Conservation (phyloP, 2,797 vertebrate species). For the Rhinella marina region DNA sequence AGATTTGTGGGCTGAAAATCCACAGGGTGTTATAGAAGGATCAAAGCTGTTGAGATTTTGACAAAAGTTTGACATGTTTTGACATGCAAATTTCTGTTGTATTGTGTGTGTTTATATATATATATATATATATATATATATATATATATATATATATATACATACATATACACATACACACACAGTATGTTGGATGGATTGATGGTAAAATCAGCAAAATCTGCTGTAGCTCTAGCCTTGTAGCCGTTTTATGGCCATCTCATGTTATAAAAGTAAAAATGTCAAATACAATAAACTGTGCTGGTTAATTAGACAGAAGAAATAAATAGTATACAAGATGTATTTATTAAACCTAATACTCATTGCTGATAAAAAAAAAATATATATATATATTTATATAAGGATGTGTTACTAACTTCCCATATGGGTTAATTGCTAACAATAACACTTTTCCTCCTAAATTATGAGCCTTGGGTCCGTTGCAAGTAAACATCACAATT, state of each 20-base stretch:
- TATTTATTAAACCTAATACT: conserved; percentile 32
- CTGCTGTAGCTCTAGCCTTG: neutral
- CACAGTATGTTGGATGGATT: too few species aligned
- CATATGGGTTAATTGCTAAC: conserved; percentile 32
- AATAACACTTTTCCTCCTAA: conserved; percentile 28
- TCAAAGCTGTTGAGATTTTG: too few species aligned
- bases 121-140: too few species aligned
- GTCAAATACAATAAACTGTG: conserved; percentile 14
- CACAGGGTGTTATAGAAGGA: too few species aligned
- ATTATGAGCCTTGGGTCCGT: conserved; percentile 20
- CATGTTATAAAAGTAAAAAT: neutral
- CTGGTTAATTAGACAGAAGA: conserved; percentile 19
- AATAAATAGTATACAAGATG: conserved; percentile 8
- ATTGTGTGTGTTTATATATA: too few species aligned
- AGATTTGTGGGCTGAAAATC: too few species aligned
- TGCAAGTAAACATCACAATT: conserved; percentile 33
- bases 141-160: too few species aligned
- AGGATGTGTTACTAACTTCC: conserved; percentile 30
- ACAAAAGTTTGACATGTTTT: too few species aligned
- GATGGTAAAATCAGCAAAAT: too few species aligned
- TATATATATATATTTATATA: neutral
- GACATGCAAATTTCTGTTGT: too few species aligned
- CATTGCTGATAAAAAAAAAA: conserved; percentile 6
- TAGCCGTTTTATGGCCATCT: conserved; percentile 3
- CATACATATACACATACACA: too few species aligned